These are phyloP conservation scores for Sinocyclocheilus rhinocerous DNA, from an alignment of 2,113 vertebrate species.

Conservation along the genomic window DNA sequence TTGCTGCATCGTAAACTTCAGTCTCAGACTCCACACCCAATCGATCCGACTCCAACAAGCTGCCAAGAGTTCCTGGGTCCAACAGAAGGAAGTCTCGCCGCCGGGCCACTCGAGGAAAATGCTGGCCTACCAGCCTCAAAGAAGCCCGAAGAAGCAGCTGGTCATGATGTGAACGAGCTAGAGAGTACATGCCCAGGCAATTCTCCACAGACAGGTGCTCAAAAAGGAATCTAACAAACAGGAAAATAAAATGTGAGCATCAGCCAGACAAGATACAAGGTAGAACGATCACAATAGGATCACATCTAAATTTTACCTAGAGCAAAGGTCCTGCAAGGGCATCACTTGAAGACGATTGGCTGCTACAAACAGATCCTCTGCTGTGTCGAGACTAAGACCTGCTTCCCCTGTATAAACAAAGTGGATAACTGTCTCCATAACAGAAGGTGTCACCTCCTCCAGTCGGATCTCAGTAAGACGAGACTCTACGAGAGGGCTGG, in stretches of 20 bases:
- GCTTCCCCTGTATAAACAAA: constrained; percentile 82
- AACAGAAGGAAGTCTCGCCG: constrained; percentile 80
- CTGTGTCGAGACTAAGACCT: constrained; percentile 76
- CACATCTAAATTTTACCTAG: constrained; percentile 68
- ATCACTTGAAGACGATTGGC: constrained; percentile 82
- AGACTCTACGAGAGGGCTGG: constrained; percentile 81
- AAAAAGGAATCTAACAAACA: constrained; percentile 75
- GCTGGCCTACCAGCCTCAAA: constrained; percentile 77
- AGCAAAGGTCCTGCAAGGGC: constrained; percentile 81
- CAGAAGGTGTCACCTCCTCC: constrained; percentile 78
- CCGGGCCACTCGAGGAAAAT: constrained; percentile 78
- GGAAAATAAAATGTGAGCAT: background rate
- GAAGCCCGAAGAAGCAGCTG: constrained; percentile 79
- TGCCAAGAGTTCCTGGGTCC: constrained; percentile 79
- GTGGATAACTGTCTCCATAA: constrained; percentile 80
- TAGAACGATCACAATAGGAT: background rate
- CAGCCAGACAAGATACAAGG: background rate
- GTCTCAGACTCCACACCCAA: constrained; percentile 80
- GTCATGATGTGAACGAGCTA: constrained; percentile 82
- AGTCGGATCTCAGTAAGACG: constrained; percentile 80
- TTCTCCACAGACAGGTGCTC: constrained; percentile 81
- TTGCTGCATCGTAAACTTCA: constrained; percentile 78
- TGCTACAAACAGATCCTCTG: constrained; percentile 81
- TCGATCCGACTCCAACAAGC: constrained; percentile 80
- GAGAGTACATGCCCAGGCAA: constrained; percentile 82